These are phyloP conservation scores for Phrynocephalus versicolor DNA, from an alignment of 2,113 vertebrate species.

Conservation along the genomic window DNA sequence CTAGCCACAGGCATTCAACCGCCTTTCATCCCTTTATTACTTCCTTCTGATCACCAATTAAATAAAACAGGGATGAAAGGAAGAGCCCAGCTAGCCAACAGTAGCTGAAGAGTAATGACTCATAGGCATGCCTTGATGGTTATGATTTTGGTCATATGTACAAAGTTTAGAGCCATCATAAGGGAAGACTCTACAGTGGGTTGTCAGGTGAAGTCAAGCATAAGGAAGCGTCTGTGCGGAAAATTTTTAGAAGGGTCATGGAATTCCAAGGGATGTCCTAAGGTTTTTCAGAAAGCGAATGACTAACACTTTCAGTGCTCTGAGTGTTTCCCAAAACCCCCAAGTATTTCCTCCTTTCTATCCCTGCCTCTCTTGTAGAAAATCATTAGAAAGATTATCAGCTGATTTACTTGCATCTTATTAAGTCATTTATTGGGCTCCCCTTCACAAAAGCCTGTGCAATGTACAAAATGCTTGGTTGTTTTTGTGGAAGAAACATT, in stretches of 20 bases:
- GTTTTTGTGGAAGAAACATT: neutral
- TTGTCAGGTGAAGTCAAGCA: slow-evolving; percentile 66
- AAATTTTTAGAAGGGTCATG: slow-evolving; percentile 32
- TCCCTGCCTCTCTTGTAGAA: neutral
- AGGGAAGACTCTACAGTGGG: slow-evolving; percentile 7
- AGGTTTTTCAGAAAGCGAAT: slow-evolving; percentile 30
- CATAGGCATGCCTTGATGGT: slow-evolving; percentile 50
- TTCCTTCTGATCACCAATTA: neutral
- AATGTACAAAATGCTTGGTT: too few species aligned
- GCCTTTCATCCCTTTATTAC: accelerated
- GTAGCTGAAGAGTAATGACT: slow-evolving; percentile 45
- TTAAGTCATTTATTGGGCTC: too few species aligned
- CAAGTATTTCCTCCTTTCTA: neutral
- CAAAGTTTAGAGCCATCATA: slow-evolving; percentile 62
- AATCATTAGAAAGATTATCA: neutral
- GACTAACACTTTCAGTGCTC: neutral
- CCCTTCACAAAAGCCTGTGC: too few species aligned
- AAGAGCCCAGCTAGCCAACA: neutral
- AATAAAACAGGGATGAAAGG: neutral
- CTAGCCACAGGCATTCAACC: neutral
- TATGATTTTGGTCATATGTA: slow-evolving; percentile 60
- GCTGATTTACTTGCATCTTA: too few species aligned
- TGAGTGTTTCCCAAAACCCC: neutral
- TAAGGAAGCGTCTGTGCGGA: slow-evolving; percentile 57
- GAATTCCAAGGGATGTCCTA: slow-evolving; percentile 48